Percentiles rank a stretch among this genome's conserved stretches.
Conservation (phyloP, 2,888 invertebrate genomes). For the Coleophora flavipennella region DNA sequence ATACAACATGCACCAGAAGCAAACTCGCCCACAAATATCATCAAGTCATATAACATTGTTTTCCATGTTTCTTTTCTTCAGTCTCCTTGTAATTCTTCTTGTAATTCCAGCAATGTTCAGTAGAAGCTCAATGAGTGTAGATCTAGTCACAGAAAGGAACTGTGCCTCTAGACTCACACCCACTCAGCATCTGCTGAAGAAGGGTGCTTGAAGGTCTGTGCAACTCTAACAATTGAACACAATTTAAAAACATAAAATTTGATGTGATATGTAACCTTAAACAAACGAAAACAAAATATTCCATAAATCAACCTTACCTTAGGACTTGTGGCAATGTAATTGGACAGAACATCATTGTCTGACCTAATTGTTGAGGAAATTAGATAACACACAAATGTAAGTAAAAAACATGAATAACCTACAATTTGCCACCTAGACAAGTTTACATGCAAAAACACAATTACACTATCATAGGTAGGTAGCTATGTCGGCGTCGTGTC, state of each 20-base stretch:
- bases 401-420: no score
- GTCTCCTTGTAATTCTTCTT: slow-evolving; percentile 3
- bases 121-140: slow-evolving; percentile 87
- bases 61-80: slow-evolving; percentile 2
- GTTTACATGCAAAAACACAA: background rate
- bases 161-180: slow-evolving; percentile 82
- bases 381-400: no score
- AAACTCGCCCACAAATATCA: slow-evolving; percentile 84
- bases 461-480: no score
- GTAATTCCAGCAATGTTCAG: slow-evolving; percentile 17
- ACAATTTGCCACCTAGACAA: no score
- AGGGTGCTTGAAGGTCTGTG: no score
- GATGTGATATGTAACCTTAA: no score
- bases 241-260: no score
- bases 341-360: slow-evolving; percentile 58
- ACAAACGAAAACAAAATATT: slow-evolving; percentile 9
- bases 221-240: no score
- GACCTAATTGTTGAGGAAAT: slow-evolving; percentile 43
- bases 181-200: slow-evolving; percentile 56
- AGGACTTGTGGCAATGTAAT: slow-evolving; percentile 52
- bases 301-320: slow-evolving; percentile 37
- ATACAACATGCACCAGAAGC: slow-evolving; percentile 81
- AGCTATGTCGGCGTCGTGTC: no score
- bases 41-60: slow-evolving; percentile 43
- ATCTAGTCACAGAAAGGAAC: slow-evolving; percentile 84